Base-by-base conservation (phyloP, 2,797 vertebrate species). In the Rhodeus uyekii region DNA sequence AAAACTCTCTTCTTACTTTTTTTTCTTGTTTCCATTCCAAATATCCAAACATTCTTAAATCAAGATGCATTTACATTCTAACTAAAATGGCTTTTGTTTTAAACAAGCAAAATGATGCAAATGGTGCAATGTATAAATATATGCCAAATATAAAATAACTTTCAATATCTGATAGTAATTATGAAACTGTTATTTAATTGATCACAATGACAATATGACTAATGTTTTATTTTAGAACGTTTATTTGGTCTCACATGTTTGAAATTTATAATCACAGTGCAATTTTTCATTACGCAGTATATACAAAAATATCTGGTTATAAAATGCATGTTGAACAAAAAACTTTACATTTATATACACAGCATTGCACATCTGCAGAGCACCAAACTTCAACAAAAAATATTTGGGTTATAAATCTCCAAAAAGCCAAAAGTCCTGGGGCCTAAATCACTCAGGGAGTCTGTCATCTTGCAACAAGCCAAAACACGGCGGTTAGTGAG, bases 391-490 rank as follows among this genome's bases (percentile, higher is more conserved):
- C 12, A 71, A 58, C 22, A 60, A 34, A 46, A 76, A 34, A 48
- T 39, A 68, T 42, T 29, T 69, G 19, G 6, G 4, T 58, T 44
- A n/a, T 69, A 18, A 18, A 44, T 69, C 38, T 71, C 10, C 36
- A 29, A 69, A 69, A 18, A 44, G 7, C 65, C 83, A 60, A 61
- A 4, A 61, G 55, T 75, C 72, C 44, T 84, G 74, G 76, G n/a
- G 39, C 76, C 44, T n/a, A 29, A 42, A 16, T 73, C 46, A 60
- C 39, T 73, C 44, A 18, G 27, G 81, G 72, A 34, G 58, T 46
- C 22, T 67, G 81, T 95, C 93, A 95, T 92, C 93, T 94, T n/a
- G 86, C 69, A 64, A 93, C 64, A 38, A 85, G 34, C 89, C 89
- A 92, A 24, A 93, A 76, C 64, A 93, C 55, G 68, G 67, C 44